Conservation (phyloP, 2,888 invertebrate species). For the Platycnemis pennipes region DNA sequence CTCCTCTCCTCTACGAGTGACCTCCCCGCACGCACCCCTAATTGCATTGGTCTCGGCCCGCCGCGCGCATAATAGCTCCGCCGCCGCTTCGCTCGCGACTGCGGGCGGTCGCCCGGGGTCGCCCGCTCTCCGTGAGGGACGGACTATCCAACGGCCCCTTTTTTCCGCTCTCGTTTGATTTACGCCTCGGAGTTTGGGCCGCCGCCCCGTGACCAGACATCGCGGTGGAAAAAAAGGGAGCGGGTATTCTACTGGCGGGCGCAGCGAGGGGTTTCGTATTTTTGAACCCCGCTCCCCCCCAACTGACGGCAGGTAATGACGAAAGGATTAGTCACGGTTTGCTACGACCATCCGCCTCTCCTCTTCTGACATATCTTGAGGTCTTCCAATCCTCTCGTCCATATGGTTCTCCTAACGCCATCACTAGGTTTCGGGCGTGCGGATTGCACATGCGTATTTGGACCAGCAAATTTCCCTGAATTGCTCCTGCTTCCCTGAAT, state of each 20-base stretch:
- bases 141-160: background rate
- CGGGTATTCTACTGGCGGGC: background rate
- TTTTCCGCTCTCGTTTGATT: background rate
- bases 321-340: conserved; percentile 47
- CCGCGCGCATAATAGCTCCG: conserved; percentile 32
- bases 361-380: background rate
- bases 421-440: too few relatives aligned
- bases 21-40: conserved; percentile 23
- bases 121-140: background rate
- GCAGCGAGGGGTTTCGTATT: conserved; percentile 21
- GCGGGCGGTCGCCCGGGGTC: conserved; percentile 42
- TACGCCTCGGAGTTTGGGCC: background rate
- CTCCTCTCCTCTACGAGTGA: background rate
- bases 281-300: background rate
- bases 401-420: too few relatives aligned
- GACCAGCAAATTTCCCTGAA: too few relatives aligned
- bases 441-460: too few relatives aligned
- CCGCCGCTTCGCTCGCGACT: conserved; percentile 40
- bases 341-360: background rate
- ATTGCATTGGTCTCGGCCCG: conserved; percentile 58
- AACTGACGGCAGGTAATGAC: conserved; percentile 38
- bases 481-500: too few relatives aligned
- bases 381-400: too few relatives aligned
- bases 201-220: background rate
- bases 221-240: background rate